Percentiles rank a stretch among this genome's conserved stretches.
These are phyloP conservation scores for Scaptodrosophila lebanonensis DNA, from an alignment of 1,140 invertebrate species.

Conservation along the genomic window DNA sequence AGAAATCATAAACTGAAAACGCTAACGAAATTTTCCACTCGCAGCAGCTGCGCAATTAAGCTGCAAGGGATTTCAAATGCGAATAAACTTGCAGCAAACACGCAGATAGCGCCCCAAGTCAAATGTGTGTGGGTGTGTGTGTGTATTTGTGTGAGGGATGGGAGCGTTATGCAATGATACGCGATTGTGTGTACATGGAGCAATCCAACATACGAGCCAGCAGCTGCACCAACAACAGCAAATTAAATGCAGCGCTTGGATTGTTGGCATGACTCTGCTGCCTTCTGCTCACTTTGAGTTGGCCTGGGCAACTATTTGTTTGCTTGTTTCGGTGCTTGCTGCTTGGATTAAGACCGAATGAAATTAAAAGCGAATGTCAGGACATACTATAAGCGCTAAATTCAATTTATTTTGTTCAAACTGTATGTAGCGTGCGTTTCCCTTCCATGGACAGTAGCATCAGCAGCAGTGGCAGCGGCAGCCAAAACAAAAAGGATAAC, in stretches of 20 bases:
- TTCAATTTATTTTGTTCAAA: constrained; percentile 70
- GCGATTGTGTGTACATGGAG: constrained; percentile 37
- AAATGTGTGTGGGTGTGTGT: background rate
- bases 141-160: background rate
- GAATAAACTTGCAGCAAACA: background rate
- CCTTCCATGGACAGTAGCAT: constrained; percentile 23
- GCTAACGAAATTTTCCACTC: constrained; percentile 35
- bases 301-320: constrained; percentile 3
- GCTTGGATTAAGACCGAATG: constrained; percentile 58
- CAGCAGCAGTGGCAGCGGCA: background rate
- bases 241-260: constrained; percentile 41
- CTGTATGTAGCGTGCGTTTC: constrained; percentile 40
- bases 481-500: constrained; percentile 1
- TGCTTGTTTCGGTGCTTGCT: constrained; percentile 35
- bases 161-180: constrained; percentile 6
- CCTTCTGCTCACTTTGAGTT: background rate
- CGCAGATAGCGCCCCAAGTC: background rate
- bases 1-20: constrained; percentile 34
- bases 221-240: constrained; percentile 11
- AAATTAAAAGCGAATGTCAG: constrained; percentile 71
- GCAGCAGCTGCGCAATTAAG: constrained; percentile 36
- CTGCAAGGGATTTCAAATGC: constrained; percentile 10
- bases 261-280: constrained; percentile 5
- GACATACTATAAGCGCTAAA: constrained; percentile 58
- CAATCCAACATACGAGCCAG: constrained; percentile 51